phyloP scores from a whole-genome alignment of 2,888 invertebrate genomes.

The Drosophila silvestris region DNA sequence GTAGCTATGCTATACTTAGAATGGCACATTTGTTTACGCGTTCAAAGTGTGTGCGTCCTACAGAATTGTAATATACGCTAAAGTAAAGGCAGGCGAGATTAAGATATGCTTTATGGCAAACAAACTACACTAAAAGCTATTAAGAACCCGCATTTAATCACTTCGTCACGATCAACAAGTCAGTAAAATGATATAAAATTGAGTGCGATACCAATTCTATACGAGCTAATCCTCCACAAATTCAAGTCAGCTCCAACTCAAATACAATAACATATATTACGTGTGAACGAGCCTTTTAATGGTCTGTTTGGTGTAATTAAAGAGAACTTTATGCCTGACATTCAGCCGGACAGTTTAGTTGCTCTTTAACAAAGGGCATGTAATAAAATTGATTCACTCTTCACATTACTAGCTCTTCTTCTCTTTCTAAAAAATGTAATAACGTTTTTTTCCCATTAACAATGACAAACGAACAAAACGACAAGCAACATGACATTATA shows the following conservation, averaged over 20 bases:
- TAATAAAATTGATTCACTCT: slow-evolving; percentile 20
- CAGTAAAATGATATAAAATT: slow-evolving; percentile 20
- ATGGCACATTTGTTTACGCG: slow-evolving; percentile 26
- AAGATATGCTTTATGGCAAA: not conserved
- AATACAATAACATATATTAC: not conserved
- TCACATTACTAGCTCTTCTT: not conserved
- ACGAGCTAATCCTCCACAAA: slow-evolving; percentile 8
- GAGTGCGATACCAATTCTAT: slow-evolving; percentile 42
- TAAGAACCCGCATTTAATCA: not conserved
- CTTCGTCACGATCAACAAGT: slow-evolving; percentile 12
- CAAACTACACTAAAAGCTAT: slow-evolving; percentile 6
- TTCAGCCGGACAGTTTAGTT: slow-evolving; percentile 31
- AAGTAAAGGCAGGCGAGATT: not conserved
- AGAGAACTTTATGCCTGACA: slow-evolving; percentile 4
- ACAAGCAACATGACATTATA: slow-evolving; percentile 34
- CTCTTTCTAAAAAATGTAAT: slow-evolving; percentile 1
- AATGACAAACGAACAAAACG: slow-evolving; percentile 14
- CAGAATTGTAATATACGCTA: not conserved
- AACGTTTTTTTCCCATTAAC: not conserved
- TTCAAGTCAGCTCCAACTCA: slow-evolving; percentile 3
- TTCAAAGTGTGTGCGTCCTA: slow-evolving; percentile 42
- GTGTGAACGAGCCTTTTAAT: slow-evolving; percentile 16
- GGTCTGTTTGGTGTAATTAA: slow-evolving; percentile 19
- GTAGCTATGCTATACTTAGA: not conserved
- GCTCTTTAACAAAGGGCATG: slow-evolving; percentile 17